Evolutionary conservation across 2,888 invertebrate genomes (phyloP).

Genomic region (Lamellibrachia columna): DNA sequence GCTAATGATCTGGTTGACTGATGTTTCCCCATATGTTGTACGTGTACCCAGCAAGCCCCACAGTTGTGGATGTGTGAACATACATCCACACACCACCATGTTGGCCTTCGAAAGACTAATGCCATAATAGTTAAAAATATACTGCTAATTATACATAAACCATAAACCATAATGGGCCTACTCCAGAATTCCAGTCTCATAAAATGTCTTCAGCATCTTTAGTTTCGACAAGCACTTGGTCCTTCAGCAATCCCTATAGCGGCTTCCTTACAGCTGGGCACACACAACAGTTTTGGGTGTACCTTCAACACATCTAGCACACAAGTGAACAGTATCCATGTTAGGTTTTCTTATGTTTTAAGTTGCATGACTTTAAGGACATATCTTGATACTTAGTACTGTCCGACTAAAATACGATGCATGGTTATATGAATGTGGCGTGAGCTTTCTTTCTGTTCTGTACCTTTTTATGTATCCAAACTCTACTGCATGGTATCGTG

Average conservation of each 20-base stretch:
- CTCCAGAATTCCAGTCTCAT: neutral
- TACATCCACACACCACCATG: neutral
- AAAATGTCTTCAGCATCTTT: neutral
- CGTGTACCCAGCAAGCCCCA: neutral
- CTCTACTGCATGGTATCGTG: neutral
- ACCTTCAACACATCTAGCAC: neutral
- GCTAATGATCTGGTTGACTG: neutral
- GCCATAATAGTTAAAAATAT: neutral
- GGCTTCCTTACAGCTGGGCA: neutral
- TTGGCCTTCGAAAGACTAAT: neutral
- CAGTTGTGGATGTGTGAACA: neutral
- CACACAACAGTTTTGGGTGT: neutral
- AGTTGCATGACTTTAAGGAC: neutral
- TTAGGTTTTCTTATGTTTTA: neutral
- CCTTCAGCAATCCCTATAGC: neutral
- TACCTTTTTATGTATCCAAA: neutral
- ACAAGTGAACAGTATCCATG: neutral
- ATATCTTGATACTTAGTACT: neutral
- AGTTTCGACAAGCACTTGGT: neutral
- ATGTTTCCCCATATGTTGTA: neutral
- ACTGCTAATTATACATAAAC: neutral
- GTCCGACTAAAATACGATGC: neutral
- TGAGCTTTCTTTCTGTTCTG: neutral
- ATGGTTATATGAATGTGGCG: neutral
- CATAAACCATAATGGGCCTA: neutral